phyloP scores from a whole-genome alignment of 2,113 vertebrate species.

The Ophthalmolycus amberensis region DNA sequence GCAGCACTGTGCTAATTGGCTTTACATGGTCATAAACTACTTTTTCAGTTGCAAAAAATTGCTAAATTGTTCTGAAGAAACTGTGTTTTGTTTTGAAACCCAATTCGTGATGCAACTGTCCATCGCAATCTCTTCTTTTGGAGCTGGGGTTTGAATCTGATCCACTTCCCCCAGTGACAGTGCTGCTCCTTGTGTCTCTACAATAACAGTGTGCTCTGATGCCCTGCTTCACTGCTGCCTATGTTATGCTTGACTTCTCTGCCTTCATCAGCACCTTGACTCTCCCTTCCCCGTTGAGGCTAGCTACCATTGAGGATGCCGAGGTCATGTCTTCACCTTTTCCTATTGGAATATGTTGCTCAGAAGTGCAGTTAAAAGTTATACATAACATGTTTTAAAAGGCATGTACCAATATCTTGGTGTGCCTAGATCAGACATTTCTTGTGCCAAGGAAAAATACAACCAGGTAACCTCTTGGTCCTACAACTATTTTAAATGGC shows the following conservation, averaged over 20 bases:
- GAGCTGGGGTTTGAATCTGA: not conserved
- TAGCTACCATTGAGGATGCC: not conserved
- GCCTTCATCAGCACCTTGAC: not conserved
- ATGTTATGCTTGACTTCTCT: conserved; percentile 34
- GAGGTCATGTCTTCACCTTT: not conserved
- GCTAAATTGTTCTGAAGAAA: not conserved
- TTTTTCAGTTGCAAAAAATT: not conserved
- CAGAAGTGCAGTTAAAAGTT: not conserved
- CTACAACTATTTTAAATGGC: not conserved
- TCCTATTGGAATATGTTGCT: not conserved
- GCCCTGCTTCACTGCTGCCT: conserved; percentile 24
- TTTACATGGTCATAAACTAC: conserved; percentile 1
- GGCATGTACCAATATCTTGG: not conserved
- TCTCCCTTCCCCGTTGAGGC: not conserved
- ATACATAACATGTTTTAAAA: not conserved
- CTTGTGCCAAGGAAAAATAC: not conserved
- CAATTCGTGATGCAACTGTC: not conserved
- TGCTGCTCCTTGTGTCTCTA: not conserved
- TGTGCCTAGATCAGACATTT: not conserved
- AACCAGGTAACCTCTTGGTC: not conserved
- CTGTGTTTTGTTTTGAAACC: not conserved
- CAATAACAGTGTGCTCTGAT: conserved; percentile 19
- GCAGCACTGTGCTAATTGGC: not conserved
- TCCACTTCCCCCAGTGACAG: conserved; percentile 13
- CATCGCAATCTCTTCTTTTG: not conserved